Conservation (phyloP, 2,888 invertebrate species). For the Cenopis cana region DNA sequence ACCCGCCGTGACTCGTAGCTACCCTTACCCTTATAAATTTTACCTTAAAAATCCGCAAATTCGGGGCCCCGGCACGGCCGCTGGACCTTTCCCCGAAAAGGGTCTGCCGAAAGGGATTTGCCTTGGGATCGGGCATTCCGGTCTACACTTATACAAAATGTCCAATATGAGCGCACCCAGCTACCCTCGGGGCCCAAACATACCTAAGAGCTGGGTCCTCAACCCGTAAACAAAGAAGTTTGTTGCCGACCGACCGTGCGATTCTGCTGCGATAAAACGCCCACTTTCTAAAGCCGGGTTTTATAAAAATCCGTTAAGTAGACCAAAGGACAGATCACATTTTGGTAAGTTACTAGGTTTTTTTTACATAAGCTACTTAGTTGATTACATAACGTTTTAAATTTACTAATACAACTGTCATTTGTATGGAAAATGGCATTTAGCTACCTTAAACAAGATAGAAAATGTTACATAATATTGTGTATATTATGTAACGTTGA, state of each 20-base stretch:
- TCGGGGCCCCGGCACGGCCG: constrained; percentile 79
- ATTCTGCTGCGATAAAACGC: constrained; percentile 58
- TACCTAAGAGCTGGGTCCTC: constrained; percentile 67
- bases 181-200: constrained; percentile 70
- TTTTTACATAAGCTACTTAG: too few species aligned
- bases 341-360: too few species aligned
- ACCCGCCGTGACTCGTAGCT: constrained; percentile 43
- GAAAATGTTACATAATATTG: neutral
- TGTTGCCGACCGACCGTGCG: constrained; percentile 68
- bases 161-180: constrained; percentile 77
- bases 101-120: constrained; percentile 83
- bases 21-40: constrained; percentile 79
- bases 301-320: neutral
- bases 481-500: too few species aligned
- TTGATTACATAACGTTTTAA: too few species aligned
- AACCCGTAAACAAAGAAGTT: constrained; percentile 80
- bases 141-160: constrained; percentile 84
- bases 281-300: constrained; percentile 19
- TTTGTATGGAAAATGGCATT: too few species aligned
- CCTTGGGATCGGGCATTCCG: constrained; percentile 77
- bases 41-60: constrained; percentile 85
- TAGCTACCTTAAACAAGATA: too few species aligned
- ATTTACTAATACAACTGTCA: too few species aligned
- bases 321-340: too few species aligned
- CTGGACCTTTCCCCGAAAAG: constrained; percentile 78